Conservation (phyloP, 2,888 invertebrate genomes). For the Oscheius onirici region DNA sequence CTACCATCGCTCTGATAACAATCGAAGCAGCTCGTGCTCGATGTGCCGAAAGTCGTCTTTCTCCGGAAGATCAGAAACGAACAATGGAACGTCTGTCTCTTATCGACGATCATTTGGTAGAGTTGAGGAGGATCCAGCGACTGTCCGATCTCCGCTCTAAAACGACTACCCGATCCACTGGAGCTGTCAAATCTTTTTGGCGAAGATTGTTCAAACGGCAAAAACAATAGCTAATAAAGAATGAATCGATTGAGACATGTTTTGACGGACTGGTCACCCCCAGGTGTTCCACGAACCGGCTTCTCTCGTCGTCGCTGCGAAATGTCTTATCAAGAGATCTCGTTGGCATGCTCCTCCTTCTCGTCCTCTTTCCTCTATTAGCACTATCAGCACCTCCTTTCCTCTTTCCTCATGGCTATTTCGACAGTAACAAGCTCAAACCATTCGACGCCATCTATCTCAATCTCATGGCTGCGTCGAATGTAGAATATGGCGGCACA, state of each 20-base stretch:
- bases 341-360: neutral
- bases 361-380: conserved; percentile 10
- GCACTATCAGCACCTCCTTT: conserved; percentile 41
- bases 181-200: conserved; percentile 29
- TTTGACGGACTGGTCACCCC: neutral
- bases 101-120: conserved; percentile 64
- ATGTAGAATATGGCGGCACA: conserved; percentile 56
- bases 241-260: conserved; percentile 2
- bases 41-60: conserved; percentile 43
- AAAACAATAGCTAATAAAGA: neutral
- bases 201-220: neutral
- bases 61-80: conserved; percentile 33
- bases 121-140: conserved; percentile 62
- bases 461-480: conserved; percentile 60
- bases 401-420: conserved; percentile 62
- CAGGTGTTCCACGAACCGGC: conserved; percentile 30
- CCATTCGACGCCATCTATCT: conserved; percentile 60
- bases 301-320: neutral
- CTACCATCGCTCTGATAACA: conserved; percentile 64
- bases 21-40: conserved; percentile 66
- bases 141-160: conserved; percentile 54
- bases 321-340: neutral
- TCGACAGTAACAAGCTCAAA: conserved; percentile 55
- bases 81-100: conserved; percentile 37
- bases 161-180: conserved; percentile 37